Base-by-base conservation (phyloP, 2,797 vertebrate genomes). In the Enteromius trimaculatus region DNA sequence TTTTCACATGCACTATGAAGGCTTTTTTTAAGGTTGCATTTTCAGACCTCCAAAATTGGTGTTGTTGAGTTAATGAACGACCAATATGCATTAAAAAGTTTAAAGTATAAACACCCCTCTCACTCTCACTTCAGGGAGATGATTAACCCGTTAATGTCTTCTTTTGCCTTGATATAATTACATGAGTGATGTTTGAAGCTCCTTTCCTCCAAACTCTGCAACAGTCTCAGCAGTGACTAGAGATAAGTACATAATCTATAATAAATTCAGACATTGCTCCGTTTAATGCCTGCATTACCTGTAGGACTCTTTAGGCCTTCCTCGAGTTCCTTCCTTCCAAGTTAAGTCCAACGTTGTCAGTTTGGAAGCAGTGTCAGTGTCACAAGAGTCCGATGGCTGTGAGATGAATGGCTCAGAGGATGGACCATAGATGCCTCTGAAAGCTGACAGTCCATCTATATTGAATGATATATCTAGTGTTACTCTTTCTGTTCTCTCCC, bases 401-500 rank as follows among this genome's bases (percentile, higher is more conserved):
- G 10, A n/a, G 71, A 34, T 13, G 65, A 68, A 68, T n/a, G 19
- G 34, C 31, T 14, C 11, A 55, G 4, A 72, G 8, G 17, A 31
- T 31, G 44, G 47, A 64, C 10, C 3, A 34, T 7, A 21, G 70
- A 51, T 72, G 71, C 71, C 31, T 72, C 29, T 21, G 44, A 31
- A 51, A 72, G 19, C 29, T 11, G 10, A 49, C 44, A 21, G 70
- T 26, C 21, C 71, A 37, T 75, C 71, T 55, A 55, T 75, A 75
- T n/a, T 55, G 34, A 55, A 75, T 37, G 29, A 37, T 74, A 37
- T 34, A 19, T 53, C 47, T n/a, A 34, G 49, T 37, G 71, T 37
- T 74, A 34, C 53, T 74, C 70, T 53, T 51, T 29, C 16, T 29
- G 44, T 51, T 74, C 49, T 74, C 19, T 74, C 49, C 29, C 71